Conservation (phyloP, 2,113 vertebrate species). For the Phocoena phocoena region DNA sequence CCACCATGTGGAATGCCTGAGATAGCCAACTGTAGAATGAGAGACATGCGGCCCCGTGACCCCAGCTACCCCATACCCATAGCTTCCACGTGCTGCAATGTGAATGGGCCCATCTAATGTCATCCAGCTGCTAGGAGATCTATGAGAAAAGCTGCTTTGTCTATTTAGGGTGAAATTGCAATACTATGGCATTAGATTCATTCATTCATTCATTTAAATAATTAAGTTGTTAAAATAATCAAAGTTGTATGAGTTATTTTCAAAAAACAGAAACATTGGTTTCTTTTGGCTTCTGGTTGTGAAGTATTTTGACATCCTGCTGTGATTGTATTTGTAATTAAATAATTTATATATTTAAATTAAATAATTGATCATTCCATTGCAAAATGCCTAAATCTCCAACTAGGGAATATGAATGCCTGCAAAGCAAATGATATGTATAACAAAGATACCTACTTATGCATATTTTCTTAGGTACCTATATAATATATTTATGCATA, state of each 20-base stretch:
- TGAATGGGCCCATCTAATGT: background rate
- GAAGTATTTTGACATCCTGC: conserved; percentile 4
- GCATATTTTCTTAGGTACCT: conserved; percentile 42
- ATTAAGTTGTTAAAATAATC: conserved; percentile 44
- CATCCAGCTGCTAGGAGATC: background rate
- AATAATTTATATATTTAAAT: conserved; percentile 68
- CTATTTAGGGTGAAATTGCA: background rate
- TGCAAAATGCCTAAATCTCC: conserved; percentile 13
- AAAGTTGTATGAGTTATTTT: conserved; percentile 35
- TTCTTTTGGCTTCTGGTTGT: background rate
- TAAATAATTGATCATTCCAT: conserved; percentile 56
- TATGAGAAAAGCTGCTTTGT: background rate
- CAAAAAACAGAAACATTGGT: background rate
- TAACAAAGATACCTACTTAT: background rate
- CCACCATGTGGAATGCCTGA: background rate
- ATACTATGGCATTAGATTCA: background rate
- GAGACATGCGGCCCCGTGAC: accelerated
- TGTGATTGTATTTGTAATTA: conserved; percentile 45
- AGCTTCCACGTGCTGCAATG: background rate
- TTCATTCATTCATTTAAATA: conserved; percentile 19
- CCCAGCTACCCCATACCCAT: too few relatives aligned
- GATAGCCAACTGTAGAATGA: background rate
- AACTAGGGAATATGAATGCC: background rate
- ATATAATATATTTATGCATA: background rate
- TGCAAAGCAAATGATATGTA: background rate